Evolutionary conservation across 2,797 vertebrate genomes (phyloP).

Genomic region (Lates japonicus): DNA sequence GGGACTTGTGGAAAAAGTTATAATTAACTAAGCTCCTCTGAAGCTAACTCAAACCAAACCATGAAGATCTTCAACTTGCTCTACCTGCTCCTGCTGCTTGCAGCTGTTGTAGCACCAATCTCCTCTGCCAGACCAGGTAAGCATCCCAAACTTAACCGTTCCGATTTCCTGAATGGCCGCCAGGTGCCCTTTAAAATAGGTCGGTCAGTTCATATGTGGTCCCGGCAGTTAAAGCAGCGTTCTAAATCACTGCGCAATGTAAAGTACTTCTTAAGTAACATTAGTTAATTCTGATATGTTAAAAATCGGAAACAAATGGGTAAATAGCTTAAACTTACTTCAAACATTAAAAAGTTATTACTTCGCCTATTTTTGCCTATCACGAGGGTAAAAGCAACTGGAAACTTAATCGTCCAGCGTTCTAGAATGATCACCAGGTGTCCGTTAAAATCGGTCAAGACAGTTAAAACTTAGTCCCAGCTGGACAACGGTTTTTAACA

Average conservation of each 20-base stretch:
- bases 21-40: not conserved
- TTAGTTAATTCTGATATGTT: not conserved
- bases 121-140: constrained; percentile 80
- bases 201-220: not conserved
- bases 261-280: not conserved
- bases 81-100: constrained; percentile 80
- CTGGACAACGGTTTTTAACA: not conserved
- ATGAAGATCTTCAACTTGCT: constrained; percentile 85
- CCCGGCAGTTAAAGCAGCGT: not conserved
- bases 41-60: constrained; percentile 25
- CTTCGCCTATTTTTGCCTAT: not conserved
- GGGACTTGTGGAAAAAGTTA: not conserved
- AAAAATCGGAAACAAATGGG: not conserved
- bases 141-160: not conserved
- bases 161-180: not conserved
- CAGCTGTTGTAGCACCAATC: constrained; percentile 51
- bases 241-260: not conserved
- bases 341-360: not conserved
- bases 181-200: constrained; percentile 10
- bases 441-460: not conserved
- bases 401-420: not conserved
- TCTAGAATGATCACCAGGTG: constrained; percentile 9
- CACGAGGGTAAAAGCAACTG: not conserved
- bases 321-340: not conserved
- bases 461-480: not conserved